phyloP scores from a whole-genome alignment of 2,797 vertebrate species.

The Pseudochirops corinnae region DNA sequence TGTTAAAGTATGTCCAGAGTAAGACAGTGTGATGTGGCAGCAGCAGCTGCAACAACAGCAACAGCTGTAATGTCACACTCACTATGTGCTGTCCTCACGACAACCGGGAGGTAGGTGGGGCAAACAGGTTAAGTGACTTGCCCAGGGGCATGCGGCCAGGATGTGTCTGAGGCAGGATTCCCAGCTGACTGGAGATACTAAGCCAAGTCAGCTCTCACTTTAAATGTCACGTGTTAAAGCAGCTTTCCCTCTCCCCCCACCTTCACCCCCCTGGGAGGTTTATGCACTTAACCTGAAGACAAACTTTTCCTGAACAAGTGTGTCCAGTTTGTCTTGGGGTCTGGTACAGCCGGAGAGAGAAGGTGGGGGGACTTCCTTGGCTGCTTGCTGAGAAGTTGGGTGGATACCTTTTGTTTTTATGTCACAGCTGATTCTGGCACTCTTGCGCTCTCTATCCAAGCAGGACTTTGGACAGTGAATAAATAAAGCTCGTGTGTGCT shows the following conservation, averaged over 20 bases:
- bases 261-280: too few species aligned
- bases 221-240: neutral
- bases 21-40: neutral
- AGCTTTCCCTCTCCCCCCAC: neutral
- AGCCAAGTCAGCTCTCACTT: neutral
- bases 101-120: neutral
- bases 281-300: too few species aligned
- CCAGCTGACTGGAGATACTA: neutral
- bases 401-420: neutral
- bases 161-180: too few species aligned
- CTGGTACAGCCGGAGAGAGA: neutral
- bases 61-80: too few species aligned
- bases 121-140: neutral
- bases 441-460: neutral
- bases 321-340: neutral
- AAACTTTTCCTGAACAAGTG: neutral
- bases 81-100: neutral
- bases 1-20: neutral
- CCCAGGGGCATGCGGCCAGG: too few species aligned
- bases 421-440: too few species aligned
- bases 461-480: neutral
- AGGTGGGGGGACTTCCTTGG: too few species aligned
- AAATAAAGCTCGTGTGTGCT: neutral
- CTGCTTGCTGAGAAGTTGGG: neutral
- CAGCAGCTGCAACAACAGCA: neutral